These are phyloP conservation scores for Chymomyza procnemis DNA, from an alignment of 2,888 invertebrate genomes.

Conservation along the genomic window DNA sequence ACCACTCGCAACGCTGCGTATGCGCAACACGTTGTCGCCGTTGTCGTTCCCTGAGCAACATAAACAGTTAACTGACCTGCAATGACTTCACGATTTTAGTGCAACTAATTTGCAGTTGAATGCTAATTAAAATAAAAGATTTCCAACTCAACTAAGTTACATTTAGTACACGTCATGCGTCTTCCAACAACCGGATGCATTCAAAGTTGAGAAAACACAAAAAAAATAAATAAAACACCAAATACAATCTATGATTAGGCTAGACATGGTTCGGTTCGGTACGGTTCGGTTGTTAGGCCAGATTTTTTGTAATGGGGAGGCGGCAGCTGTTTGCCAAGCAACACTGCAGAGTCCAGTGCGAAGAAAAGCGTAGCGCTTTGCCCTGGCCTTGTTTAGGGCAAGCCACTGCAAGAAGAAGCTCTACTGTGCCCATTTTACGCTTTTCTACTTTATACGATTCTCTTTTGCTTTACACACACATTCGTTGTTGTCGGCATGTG, in stretches of 20 bases:
- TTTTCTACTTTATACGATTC: constrained; percentile 1
- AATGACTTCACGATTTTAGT: constrained; percentile 15
- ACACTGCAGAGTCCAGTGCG: not conserved
- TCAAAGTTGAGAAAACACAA: not conserved
- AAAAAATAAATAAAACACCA: not conserved
- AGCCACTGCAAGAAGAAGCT: not conserved
- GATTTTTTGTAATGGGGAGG: not conserved
- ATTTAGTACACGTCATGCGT: constrained; percentile 54
- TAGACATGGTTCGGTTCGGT: not conserved
- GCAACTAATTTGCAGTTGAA: constrained; percentile 46
- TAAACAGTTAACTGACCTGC: constrained; percentile 19
- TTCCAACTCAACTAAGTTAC: not conserved
- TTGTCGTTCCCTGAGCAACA: not conserved
- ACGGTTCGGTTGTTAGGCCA: not conserved
- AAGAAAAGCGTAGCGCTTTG: not conserved
- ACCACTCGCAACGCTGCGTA: constrained; percentile 27
- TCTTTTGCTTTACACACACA: constrained; percentile 32
- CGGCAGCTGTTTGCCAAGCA: not conserved
- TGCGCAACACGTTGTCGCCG: constrained; percentile 5
- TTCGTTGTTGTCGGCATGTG: constrained; percentile 44
- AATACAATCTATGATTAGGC: constrained; percentile 43
- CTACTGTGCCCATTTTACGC: not conserved
- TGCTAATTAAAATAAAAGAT: constrained; percentile 45
- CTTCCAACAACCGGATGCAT: constrained; percentile 24
- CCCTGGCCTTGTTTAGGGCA: not conserved